Evolutionary conservation across 1,140 invertebrate species (phyloP), one percentile per base, ranked within the genome.

Genomic region (Formica selysi): DNA sequence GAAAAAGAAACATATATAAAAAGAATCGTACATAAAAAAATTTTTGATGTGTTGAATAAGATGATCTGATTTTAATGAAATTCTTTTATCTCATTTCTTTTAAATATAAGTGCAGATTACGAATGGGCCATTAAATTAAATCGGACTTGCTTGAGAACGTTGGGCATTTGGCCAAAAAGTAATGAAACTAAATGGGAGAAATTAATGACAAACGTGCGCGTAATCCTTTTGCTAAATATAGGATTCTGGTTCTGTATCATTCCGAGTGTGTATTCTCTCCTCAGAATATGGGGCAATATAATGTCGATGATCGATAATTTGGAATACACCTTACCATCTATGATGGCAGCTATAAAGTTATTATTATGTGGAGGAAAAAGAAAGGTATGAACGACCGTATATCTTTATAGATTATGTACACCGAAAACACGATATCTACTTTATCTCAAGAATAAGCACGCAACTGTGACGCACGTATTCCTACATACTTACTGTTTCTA

Each of bases 281-380:
- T 73, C 4, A 51, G 16, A n/a, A 48, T 64, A 11, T 51, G 67
- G 7, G 16, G 62, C 13, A 36, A 22, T 26, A 19, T 83, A 19
- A 64, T 83, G 59, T 44, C 44, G 19, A 7, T 32, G 8, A 62
- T 64, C 10, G 44, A 83, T 22, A 64, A 83, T 38, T n/a, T 83
- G 26, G 19, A 36, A 16, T 83, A 73, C 29, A 16, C 26, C 11
- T 22, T 83, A 5, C 79, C 79, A 22, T 26, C 51, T 19, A 7
- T 7, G 7, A 83, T 83, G 48, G 22, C 41, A 1, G 19, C 16
- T 2, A 73, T 73, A 13, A 83, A 73, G 6, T 44, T 64, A 11
- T 44, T 44, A 29, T 71, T 0, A 16, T 83, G 2, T 73, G 48
- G 1, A 13, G 19, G 3, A 73, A 62, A 38, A 73, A 64, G 16